Conservation (phyloP, 2,797 vertebrate species). For the Anisognathus igniventris region DNA sequence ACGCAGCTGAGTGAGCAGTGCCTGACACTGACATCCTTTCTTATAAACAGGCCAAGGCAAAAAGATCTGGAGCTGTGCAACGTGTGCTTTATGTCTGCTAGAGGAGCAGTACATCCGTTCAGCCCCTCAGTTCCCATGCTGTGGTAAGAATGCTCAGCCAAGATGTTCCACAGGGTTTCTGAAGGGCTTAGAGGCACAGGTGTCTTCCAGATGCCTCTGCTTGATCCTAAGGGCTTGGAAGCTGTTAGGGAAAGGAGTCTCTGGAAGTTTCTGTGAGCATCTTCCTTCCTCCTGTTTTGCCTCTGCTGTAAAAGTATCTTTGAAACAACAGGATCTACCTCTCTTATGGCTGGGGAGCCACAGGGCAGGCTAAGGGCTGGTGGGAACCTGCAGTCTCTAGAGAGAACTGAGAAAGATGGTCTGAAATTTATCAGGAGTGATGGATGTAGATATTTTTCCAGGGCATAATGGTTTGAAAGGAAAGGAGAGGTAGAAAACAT, state of each 20-base stretch:
- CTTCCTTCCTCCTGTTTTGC: background rate
- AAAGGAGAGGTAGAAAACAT: background rate
- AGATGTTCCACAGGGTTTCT: background rate
- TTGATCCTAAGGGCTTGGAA: background rate
- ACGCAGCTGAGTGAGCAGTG: background rate
- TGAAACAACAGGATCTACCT: background rate
- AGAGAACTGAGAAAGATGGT: background rate
- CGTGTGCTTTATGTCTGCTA: background rate
- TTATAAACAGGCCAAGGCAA: background rate
- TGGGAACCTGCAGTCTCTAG: background rate
- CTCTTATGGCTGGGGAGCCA: background rate
- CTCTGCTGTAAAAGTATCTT: background rate
- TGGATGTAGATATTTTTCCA: background rate
- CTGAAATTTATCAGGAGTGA: background rate
- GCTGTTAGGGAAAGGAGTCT: background rate
- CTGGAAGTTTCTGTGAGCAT: background rate
- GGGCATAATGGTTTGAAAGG: background rate
- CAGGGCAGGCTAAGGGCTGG: background rate
- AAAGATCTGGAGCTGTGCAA: background rate
- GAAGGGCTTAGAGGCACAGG: background rate
- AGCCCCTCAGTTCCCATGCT: background rate
- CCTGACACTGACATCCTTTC: background rate
- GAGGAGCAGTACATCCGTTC: rapidly evolving
- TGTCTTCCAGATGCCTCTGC: background rate
- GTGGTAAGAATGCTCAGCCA: background rate